A percentile compares a stretch with the other conserved stretches of the same genome.
Conservation (phyloP, 2,113 vertebrate species). For the Chloropsis cyanopogon region DNA sequence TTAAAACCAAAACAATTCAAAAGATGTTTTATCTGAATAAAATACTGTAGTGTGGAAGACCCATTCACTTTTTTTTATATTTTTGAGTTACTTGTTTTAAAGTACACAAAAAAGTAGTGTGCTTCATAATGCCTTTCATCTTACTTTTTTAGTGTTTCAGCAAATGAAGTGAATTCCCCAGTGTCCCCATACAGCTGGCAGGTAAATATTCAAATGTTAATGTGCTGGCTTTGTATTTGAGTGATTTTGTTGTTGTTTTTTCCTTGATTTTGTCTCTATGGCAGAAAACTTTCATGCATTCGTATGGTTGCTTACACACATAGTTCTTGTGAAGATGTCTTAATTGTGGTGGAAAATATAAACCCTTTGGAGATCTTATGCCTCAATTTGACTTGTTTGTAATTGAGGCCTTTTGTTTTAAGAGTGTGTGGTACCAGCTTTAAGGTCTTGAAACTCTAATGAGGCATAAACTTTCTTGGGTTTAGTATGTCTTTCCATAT, state of each 20-base stretch:
- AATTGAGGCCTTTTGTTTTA: neutral
- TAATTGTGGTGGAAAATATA: neutral
- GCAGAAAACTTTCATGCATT: neutral
- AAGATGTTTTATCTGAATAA: neutral
- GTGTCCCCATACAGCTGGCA: slow-evolving; percentile 82
- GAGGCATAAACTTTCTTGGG: neutral
- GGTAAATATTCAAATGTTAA: slow-evolving; percentile 69
- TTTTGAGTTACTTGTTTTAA: neutral
- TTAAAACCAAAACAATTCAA: neutral
- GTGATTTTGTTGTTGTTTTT: neutral
- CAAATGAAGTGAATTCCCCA: slow-evolving; percentile 86
- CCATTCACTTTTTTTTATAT: neutral
- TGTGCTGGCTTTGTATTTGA: neutral
- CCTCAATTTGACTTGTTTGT: neutral
- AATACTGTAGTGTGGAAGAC: neutral
- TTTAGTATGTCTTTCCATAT: neutral
- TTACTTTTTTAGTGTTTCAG: slow-evolving; percentile 76
- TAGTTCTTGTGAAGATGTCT: neutral
- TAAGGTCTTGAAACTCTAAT: neutral
- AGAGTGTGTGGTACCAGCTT: neutral
- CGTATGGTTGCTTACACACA: fast-evolving
- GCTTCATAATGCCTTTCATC: slow-evolving; percentile 1
- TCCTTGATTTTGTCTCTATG: neutral
- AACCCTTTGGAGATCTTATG: neutral
- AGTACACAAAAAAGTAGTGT: neutral